Conservation (phyloP, 2,888 invertebrate genomes). For the Cancer borealis region DNA sequence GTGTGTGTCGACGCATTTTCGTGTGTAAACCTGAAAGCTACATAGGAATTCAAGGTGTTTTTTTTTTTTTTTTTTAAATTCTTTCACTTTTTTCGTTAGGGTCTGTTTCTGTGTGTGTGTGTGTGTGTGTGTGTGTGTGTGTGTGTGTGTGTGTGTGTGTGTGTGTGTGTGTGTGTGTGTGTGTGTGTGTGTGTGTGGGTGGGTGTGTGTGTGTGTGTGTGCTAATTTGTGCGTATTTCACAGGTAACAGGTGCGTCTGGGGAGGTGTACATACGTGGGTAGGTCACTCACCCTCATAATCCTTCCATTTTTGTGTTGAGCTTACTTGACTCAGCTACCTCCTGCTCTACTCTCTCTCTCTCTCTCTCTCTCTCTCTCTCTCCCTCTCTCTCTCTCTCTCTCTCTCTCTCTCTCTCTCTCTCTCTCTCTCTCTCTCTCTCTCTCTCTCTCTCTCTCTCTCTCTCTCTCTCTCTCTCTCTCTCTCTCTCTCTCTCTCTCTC, state of each 20-base stretch:
- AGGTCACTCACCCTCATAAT: conserved; percentile 16
- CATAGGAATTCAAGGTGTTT: not conserved
- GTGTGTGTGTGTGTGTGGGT: conserved; percentile 12
- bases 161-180: conserved; percentile 34
- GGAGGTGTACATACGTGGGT: not conserved
- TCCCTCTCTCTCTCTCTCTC: not conserved
- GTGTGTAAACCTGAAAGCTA: not conserved
- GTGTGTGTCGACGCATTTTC: not conserved
- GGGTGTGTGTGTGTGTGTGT: not conserved
- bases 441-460: conserved; percentile 42
- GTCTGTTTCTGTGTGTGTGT: too few relatives aligned
- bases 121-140: not conserved
- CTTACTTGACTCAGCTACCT: not conserved
- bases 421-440: conserved; percentile 38
- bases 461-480: not conserved
- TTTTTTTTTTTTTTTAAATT: too few relatives aligned
- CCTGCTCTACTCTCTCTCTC: not conserved
- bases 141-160: not conserved
- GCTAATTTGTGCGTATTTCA: not conserved
- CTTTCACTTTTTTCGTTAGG: too few relatives aligned
- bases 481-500: conserved; percentile 48
- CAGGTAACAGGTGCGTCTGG: not conserved
- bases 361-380: not conserved
- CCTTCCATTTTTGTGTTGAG: conserved; percentile 28
- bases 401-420: not conserved